phyloP scores from a whole-genome alignment of 2,888 invertebrate genomes.

The Plagodis pulveraria region DNA sequence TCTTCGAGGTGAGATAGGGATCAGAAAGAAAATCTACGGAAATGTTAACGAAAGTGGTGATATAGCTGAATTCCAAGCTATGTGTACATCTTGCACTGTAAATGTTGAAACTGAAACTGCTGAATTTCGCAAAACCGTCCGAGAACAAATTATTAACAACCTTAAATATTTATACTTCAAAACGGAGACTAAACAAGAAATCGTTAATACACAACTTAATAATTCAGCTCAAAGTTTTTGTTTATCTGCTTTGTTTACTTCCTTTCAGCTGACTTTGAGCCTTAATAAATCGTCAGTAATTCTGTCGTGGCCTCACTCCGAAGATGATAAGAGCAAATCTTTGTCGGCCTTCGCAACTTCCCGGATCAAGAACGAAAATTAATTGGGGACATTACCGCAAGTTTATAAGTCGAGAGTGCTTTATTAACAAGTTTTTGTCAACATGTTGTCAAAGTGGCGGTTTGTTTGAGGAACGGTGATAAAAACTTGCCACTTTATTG shows the following conservation, averaged over 20 bases:
- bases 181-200: slow-evolving; percentile 16
- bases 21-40: too few species aligned
- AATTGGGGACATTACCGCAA: slow-evolving; percentile 18
- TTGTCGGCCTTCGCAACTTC: slow-evolving; percentile 23
- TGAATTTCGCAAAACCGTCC: too few species aligned
- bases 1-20: too few species aligned
- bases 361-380: slow-evolving; percentile 14
- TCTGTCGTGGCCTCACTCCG: slow-evolving; percentile 21
- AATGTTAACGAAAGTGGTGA: too few species aligned
- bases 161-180: slow-evolving; percentile 13
- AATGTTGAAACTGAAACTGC: too few species aligned
- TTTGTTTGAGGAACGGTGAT: neutral
- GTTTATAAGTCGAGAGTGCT: slow-evolving; percentile 12
- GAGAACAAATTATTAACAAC: too few species aligned
- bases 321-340: slow-evolving; percentile 28
- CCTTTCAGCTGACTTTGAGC: slow-evolving; percentile 19
- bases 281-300: slow-evolving; percentile 22
- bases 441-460: neutral
- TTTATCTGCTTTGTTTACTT: slow-evolving; percentile 28
- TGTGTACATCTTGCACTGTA: too few species aligned
- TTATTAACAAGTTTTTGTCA: neutral
- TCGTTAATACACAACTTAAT: slow-evolving; percentile 27
- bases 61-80: too few species aligned
- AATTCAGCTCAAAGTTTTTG: slow-evolving; percentile 24
- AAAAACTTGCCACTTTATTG: too few species aligned